Evolutionary conservation across 64 coral and sea anemone genomes (phyloP).

Genomic region (Stichodactyla helianthus): DNA sequence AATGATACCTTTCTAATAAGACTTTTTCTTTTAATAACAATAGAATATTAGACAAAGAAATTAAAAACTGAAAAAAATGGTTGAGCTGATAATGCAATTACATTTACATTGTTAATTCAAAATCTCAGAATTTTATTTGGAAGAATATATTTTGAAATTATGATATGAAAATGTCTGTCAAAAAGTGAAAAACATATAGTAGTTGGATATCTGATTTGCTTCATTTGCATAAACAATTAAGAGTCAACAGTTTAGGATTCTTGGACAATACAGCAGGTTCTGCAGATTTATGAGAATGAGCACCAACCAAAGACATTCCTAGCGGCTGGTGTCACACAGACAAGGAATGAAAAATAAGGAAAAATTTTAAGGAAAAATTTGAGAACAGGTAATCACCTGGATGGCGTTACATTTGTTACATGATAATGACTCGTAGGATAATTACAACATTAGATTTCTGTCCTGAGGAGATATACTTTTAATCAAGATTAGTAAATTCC

Average conservation of each 20-base stretch:
- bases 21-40: too few species aligned
- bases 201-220: neutral
- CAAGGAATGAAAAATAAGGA: neutral
- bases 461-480: neutral
- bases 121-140: neutral
- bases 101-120: too few species aligned
- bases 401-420: constrained; percentile 7
- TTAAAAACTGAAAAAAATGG: too few species aligned
- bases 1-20: neutral
- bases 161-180: neutral
- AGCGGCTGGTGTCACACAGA: neutral
- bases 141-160: neutral
- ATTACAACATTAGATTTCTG: neutral
- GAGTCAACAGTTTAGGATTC: neutral
- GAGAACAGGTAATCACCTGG: neutral
- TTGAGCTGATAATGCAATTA: too few species aligned
- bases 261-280: constrained; percentile 12
- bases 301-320: constrained; percentile 8
- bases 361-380: neutral
- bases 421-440: neutral
- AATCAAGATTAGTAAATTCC: neutral
- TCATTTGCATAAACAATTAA: neutral
- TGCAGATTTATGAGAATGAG: neutral
- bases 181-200: neutral
- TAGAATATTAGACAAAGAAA: too few species aligned